Conservation (phyloP, 2,888 invertebrate genomes). For the Pachycephus smyrnensis region DNA sequence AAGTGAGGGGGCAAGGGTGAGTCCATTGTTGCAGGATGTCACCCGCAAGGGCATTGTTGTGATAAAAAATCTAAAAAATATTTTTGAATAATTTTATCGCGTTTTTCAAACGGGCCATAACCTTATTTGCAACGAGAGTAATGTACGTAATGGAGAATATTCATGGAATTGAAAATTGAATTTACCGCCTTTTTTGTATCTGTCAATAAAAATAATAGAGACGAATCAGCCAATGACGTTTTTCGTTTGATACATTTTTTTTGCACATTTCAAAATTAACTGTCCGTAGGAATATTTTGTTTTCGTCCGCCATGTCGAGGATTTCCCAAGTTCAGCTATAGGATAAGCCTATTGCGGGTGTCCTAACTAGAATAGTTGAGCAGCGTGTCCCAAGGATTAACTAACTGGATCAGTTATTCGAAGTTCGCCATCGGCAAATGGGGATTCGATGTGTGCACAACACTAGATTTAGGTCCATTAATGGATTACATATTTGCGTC, state of each 20-base stretch:
- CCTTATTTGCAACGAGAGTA: background rate
- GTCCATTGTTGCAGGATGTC: background rate
- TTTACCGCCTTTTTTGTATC: background rate
- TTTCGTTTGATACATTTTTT: background rate
- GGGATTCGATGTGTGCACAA: background rate
- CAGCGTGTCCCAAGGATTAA: constrained; percentile 27
- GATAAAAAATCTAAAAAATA: background rate
- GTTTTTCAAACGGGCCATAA: background rate
- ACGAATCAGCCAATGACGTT: background rate
- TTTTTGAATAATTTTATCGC: background rate
- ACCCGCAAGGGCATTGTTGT: background rate
- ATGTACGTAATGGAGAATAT: background rate
- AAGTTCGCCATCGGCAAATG: constrained; percentile 14
- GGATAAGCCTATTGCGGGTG: constrained; percentile 26
- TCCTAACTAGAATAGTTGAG: constrained; percentile 35
- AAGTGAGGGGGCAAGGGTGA: background rate
- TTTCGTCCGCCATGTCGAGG: background rate
- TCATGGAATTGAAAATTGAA: background rate
- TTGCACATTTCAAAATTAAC: background rate
- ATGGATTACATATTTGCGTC: background rate
- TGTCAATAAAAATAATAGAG: background rate
- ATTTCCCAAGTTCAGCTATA: background rate
- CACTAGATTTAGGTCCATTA: background rate
- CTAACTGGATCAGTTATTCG: constrained; percentile 36
- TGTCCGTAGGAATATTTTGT: background rate